Conservation (phyloP, 92 coral and sea anemone genomes). For the Epizoanthus ramosus region DNA sequence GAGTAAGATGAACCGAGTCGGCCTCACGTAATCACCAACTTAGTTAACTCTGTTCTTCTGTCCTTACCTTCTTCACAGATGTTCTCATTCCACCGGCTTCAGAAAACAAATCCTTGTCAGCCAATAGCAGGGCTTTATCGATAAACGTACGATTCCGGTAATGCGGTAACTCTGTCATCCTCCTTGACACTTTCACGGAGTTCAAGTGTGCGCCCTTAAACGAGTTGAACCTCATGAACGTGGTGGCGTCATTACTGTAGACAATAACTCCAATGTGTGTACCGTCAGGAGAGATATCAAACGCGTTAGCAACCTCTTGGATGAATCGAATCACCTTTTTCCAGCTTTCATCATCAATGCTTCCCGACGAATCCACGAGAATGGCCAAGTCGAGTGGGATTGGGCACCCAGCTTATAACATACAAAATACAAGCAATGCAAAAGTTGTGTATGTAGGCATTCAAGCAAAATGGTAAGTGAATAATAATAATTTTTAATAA, state of each 20-base stretch:
- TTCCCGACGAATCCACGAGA: slow-evolving; percentile 33
- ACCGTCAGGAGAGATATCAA: slow-evolving; percentile 22
- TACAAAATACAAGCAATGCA: no score
- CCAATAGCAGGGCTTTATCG: slow-evolving; percentile 76
- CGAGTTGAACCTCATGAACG: slow-evolving; percentile 73
- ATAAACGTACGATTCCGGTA: slow-evolving; percentile 70
- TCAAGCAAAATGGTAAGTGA: no score
- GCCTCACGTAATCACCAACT: no score
- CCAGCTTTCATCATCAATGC: slow-evolving; percentile 22
- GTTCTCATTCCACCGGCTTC: slow-evolving; percentile 74
- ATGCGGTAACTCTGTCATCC: slow-evolving; percentile 63
- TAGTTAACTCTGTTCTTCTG: not conserved
- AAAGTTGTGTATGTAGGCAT: no score
- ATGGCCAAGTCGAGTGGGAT: slow-evolving; percentile 33
- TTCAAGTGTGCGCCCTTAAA: slow-evolving; percentile 71
- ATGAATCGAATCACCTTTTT: slow-evolving; percentile 17
- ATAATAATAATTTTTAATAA: no score
- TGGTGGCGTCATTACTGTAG: slow-evolving; percentile 70
- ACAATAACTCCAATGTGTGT: slow-evolving; percentile 47
- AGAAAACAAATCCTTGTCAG: slow-evolving; percentile 71
- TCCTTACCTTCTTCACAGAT: slow-evolving; percentile 66
- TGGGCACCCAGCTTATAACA: slow-evolving; percentile 7
- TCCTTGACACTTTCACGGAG: slow-evolving; percentile 64
- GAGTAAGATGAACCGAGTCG: no score
- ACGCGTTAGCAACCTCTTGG: not conserved